A percentile compares a stretch with the other conserved stretches of the same genome.
These are phyloP conservation scores for Lasioglossum leucozonium DNA, from an alignment of 2,888 invertebrate species.

Conservation along the genomic window DNA sequence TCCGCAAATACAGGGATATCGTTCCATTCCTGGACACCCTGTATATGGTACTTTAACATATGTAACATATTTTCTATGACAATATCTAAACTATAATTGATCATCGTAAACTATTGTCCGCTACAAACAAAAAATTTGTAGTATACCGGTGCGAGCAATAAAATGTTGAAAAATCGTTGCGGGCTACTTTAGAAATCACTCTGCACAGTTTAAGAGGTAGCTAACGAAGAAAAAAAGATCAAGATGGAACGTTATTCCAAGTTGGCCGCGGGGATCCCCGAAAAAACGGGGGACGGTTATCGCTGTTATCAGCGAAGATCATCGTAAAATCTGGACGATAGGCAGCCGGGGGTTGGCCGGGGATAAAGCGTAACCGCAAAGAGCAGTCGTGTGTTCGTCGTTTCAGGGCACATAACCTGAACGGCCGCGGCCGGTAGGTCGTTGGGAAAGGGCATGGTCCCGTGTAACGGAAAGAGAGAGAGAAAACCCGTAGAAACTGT, in stretches of 20 bases:
- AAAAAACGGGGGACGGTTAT: not conserved
- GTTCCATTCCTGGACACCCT: no score
- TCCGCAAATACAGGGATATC: no score
- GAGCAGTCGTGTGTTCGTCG: constrained; percentile 33
- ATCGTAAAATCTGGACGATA: constrained; percentile 19
- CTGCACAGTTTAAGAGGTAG: not conserved
- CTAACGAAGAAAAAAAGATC: not conserved
- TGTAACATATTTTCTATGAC: no score
- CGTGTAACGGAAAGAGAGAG: constrained; percentile 22
- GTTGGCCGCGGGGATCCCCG: not conserved
- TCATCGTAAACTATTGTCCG: no score
- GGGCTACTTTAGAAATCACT: no score
- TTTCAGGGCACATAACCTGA: constrained; percentile 40
- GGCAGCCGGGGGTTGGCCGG: constrained; percentile 11
- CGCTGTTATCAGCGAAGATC: constrained; percentile 4
- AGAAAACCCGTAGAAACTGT: constrained; percentile 28
- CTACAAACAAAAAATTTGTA: no score
- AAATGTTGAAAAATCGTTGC: no score
- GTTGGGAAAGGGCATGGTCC: constrained; percentile 39
- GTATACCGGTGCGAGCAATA: no score
- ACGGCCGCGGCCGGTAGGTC: constrained; percentile 16
- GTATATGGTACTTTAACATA: no score
- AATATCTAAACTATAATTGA: no score
- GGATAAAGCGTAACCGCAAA: constrained; percentile 21
- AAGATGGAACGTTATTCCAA: not conserved